Percentiles rank a stretch among this genome's conserved stretches.
Conservation (phyloP, 2,888 invertebrate species). For the Archaeoteleia sp. region DNA sequence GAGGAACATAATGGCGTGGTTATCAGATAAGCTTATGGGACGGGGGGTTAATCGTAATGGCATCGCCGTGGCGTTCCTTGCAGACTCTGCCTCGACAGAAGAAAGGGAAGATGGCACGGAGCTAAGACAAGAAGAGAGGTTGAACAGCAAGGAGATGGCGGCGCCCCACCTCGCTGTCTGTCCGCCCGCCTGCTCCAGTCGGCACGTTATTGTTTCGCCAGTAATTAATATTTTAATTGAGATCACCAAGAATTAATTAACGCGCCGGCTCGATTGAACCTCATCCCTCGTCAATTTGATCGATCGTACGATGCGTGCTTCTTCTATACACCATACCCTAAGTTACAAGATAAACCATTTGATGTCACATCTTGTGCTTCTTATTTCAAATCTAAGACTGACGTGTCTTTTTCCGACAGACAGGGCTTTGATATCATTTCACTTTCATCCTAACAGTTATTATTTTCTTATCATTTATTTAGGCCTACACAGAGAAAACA, state of each 20-base stretch:
- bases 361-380: too few relatives aligned
- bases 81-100: constrained; percentile 53
- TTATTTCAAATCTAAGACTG: too few relatives aligned
- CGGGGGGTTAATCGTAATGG: constrained; percentile 72
- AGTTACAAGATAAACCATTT: background rate
- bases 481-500: too few relatives aligned
- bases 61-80: constrained; percentile 68
- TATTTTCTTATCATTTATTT: too few relatives aligned
- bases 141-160: constrained; percentile 16
- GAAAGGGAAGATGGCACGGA: constrained; percentile 44
- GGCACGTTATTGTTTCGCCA: constrained; percentile 64
- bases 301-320: constrained; percentile 57
- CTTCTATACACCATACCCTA: constrained; percentile 1
- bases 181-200: constrained; percentile 18
- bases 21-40: constrained; percentile 72
- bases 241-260: constrained; percentile 72
- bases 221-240: constrained; percentile 73
- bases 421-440: too few relatives aligned
- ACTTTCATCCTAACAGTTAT: too few relatives aligned
- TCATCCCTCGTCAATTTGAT: constrained; percentile 57
- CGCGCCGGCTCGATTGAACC: constrained; percentile 63
- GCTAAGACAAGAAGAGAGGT: constrained; percentile 17
- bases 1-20: constrained; percentile 58
- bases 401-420: too few relatives aligned
- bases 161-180: constrained; percentile 18